Evolutionary conservation across 2,113 vertebrate genomes (phyloP), one percentile per base, ranked within the genome.

Genomic region (Pungitius pungitius): DNA sequence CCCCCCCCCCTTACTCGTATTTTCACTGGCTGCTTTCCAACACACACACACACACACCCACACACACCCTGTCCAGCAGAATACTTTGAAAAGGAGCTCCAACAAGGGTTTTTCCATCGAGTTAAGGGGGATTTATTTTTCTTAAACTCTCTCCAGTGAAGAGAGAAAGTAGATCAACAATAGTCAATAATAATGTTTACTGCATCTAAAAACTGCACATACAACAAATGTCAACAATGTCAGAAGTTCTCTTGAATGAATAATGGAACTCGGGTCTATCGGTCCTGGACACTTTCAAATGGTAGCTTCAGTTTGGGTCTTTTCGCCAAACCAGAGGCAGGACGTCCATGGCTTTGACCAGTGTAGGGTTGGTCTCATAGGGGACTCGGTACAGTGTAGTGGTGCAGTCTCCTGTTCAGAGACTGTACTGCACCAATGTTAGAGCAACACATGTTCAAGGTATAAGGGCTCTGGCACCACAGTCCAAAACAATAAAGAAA

Each of bases 21-120:
- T 92, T 89, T 89, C 73, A 83, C 86, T 93, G 93, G 93, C 87
- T n/a, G 56, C 26, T 35, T 49, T 88, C 93, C 91, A 92, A 92
- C 69, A 83, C 71, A 93, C 87, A 93, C 87, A 92, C n/a, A 37
- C 75, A 35, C 33, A 35, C 33, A 35, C 33, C 4, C 33, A 35
- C 33, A 35, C 33, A 35, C 87, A 91, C 22, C 26, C 76, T 35
- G 61, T 89, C 83, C 87, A 82, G 84, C 64, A 26, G 14, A 83
- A 85, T 79, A 83, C 84, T 88, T 93, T 91, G 75, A 88, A 89
- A 91, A 77, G 70, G 67, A 70, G 76, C 78, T 84, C 86, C 82
- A 85, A 75, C 78, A 81, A 8, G 77, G 88, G 77, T 89, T 93
- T 93, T 94, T 93, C 91, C 93, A 92, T 83, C 64, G 49, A 80